Percentiles rank a stretch among this genome's conserved stretches.
Evolutionary conservation across 2,888 invertebrate genomes (phyloP).

Genomic region (Morpho deidamia): DNA sequence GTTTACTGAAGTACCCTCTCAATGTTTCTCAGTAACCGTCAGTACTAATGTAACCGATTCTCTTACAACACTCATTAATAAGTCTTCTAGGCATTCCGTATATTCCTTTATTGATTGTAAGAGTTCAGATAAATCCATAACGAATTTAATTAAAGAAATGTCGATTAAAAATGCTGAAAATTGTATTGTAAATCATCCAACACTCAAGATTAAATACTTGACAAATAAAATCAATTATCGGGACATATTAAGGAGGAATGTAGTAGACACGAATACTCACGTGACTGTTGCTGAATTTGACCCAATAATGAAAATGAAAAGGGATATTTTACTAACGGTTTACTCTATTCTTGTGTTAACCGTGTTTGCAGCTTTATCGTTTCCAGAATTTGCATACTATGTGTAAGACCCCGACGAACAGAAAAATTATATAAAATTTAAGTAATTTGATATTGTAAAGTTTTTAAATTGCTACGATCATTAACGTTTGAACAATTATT

Average conservation of each 20-base stretch:
- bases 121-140: constrained; percentile 28
- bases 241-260: constrained; percentile 14
- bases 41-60: constrained; percentile 39
- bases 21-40: constrained; percentile 34
- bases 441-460: background rate
- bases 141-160: constrained; percentile 29
- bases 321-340: constrained; percentile 61
- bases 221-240: constrained; percentile 12
- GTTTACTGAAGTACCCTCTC: constrained; percentile 46
- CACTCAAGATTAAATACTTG: background rate
- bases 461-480: background rate
- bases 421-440: background rate
- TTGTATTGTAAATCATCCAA: background rate
- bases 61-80: constrained; percentile 34
- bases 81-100: constrained; percentile 41
- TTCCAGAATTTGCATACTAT: constrained; percentile 33
- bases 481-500: no score
- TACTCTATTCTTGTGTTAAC: constrained; percentile 65
- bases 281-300: constrained; percentile 30
- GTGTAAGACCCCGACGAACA: background rate
- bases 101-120: constrained; percentile 35
- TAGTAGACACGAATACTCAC: background rate
- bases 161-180: constrained; percentile 21
- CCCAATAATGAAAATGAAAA: constrained; percentile 52
- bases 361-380: constrained; percentile 62